Percentiles rank a stretch among this genome's conserved stretches.
Evolutionary conservation across 2,113 vertebrate species (phyloP).

Genomic region (Chroicocephalus ridibundus): DNA sequence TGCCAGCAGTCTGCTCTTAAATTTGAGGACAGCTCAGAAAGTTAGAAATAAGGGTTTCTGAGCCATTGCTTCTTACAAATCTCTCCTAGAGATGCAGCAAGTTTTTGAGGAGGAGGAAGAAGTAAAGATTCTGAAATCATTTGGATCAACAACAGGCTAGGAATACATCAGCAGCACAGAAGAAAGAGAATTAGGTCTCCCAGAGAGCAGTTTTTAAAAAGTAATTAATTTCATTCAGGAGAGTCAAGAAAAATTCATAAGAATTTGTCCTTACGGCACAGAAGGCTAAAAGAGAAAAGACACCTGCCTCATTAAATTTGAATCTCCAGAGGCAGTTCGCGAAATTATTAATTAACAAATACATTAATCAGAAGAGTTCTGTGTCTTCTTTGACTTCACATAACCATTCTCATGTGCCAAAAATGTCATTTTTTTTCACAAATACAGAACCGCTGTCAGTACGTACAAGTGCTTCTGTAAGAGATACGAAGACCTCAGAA

Average conservation of each 20-base stretch:
- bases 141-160: not conserved
- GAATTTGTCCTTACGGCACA: not conserved
- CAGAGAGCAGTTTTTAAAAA: not conserved
- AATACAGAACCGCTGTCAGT: not conserved
- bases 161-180: not conserved
- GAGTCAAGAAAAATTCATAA: not conserved
- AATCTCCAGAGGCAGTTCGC: not conserved
- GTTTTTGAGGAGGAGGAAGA: not conserved
- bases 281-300: conserved; percentile 1
- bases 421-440: not conserved
- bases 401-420: not conserved
- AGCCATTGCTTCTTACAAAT: not conserved
- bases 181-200: not conserved
- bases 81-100: not conserved
- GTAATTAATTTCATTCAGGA: conserved; percentile 11
- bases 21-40: not conserved
- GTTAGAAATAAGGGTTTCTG: not conserved
- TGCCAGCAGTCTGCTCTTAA: not conserved
- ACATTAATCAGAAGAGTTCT: not conserved
- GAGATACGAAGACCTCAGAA: not conserved
- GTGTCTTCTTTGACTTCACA: not conserved
- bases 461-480: not conserved
- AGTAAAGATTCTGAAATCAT: not conserved
- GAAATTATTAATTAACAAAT: conserved; percentile 5
- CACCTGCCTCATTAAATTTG: not conserved